Conservation (phyloP, 92 coral and sea anemone genomes). For the Muricea muricata region DNA sequence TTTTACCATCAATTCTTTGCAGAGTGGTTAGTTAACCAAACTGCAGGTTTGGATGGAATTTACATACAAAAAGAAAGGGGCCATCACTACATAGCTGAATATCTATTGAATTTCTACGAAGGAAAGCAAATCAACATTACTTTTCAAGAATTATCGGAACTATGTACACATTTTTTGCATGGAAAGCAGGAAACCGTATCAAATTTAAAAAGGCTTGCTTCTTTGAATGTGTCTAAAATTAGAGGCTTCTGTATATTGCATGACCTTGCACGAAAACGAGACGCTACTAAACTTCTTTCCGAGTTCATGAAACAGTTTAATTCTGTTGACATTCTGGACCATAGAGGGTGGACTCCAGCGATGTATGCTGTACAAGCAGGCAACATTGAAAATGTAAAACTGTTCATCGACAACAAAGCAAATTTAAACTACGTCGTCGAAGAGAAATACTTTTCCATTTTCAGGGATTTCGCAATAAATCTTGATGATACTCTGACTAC, state of each 20-base stretch:
- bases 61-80: constrained; percentile 38
- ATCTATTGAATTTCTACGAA: constrained; percentile 1
- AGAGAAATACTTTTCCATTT: constrained; percentile 46
- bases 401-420: constrained; percentile 61
- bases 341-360: constrained; percentile 65
- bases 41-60: constrained; percentile 27
- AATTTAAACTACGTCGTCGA: constrained; percentile 52
- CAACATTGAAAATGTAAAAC: constrained; percentile 51
- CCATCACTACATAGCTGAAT: constrained; percentile 35
- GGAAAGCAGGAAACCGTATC: not conserved
- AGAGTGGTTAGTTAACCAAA: constrained; percentile 72
- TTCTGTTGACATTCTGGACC: constrained; percentile 54
- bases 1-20: constrained; percentile 56
- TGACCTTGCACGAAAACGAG: constrained; percentile 52
- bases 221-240: constrained; percentile 41
- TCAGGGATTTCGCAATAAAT: not conserved
- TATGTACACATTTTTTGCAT: constrained; percentile 43
- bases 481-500: not conserved
- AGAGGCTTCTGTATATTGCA: constrained; percentile 48
- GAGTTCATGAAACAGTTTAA: constrained; percentile 53
- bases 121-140: not conserved
- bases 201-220: not conserved
- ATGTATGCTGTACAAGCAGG: constrained; percentile 69
- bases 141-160: not conserved
- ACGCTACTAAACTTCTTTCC: constrained; percentile 30